Base-by-base conservation (phyloP, 2,113 vertebrate species). In the Alouatta palliata region DNA sequence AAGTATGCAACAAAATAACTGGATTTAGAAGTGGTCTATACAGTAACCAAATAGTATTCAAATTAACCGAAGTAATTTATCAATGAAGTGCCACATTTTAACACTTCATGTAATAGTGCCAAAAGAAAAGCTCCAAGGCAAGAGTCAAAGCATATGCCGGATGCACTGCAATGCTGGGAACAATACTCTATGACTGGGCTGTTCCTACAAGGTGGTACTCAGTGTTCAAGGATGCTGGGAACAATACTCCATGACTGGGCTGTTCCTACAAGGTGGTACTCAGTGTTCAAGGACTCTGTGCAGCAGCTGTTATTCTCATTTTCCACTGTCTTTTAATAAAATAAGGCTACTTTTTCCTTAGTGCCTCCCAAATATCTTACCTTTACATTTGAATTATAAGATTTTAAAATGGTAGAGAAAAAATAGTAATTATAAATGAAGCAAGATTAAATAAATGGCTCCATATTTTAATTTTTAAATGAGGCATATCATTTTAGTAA, bases 171-270 rank as follows among this genome's bases (percentile, higher is more conserved):
- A 47, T 45, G 35, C 1, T 23, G 10, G 43, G n/a, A 58, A 56
- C 2, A 8, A n/a, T 8, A 9, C 3, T 32, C 35, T 43, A 43
- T 13, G 30, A 27, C 37, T 35, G 19, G 45, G 25, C 5, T 25
- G 43, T 54, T 32, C 64, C 35, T 8, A 17, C 20, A 3, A 6
- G 25, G 40, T 43, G 40, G 40, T 43, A 43, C 40, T 43, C 40
- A 23, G 16, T 0, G 9, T 2, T n/a, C 19, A 30, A 54, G 52
- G 73, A 37, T n/a, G n/a, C n/a, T n/a, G n/a, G n/a, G n/a, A n/a
- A n/a, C n/a, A n/a, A n/a, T n/a, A n/a, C n/a, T n/a, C n/a, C n/a
- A n/a, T n/a, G 19, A 21, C 1, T 21, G 0, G 47, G 25, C 5
- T 27, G n/a, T 54, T 35, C 64, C n/a, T 8, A 17, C 21, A 3